Evolutionary conservation across 2,888 invertebrate genomes (phyloP).

Genomic region (Papilio gigon): DNA sequence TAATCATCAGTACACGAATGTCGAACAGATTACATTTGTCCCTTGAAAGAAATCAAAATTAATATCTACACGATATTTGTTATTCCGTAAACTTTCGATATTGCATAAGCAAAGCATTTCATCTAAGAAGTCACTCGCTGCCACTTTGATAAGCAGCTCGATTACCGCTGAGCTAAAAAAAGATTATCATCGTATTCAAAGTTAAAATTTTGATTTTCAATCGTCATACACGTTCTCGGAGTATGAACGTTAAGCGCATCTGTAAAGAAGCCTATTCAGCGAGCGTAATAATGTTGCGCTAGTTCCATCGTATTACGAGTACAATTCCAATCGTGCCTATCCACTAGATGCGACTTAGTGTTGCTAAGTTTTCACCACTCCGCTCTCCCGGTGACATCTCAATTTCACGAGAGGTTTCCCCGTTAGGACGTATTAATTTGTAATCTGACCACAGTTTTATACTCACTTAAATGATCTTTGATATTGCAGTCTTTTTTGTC

Average conservation of each 20-base stretch:
- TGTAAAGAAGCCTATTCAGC: slow-evolving; percentile 43
- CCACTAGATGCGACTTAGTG: slow-evolving; percentile 71
- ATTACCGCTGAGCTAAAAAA: no score
- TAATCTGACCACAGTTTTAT: slow-evolving; percentile 51
- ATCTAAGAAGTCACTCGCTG: no score
- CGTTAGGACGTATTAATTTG: slow-evolving; percentile 69
- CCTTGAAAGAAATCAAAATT: not conserved
- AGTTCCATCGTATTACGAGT: slow-evolving; percentile 43
- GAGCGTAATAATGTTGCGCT: slow-evolving; percentile 44
- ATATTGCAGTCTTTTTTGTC: not conserved
- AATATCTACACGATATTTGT: no score
- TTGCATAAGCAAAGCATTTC: no score
- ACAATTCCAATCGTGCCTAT: slow-evolving; percentile 56
- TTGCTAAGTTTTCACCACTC: slow-evolving; percentile 77
- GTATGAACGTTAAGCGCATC: slow-evolving; percentile 34
- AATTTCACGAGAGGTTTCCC: slow-evolving; percentile 67
- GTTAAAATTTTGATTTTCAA: no score
- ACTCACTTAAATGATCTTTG: slow-evolving; percentile 3
- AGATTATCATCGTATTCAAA: no score
- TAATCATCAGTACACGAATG: not conserved
- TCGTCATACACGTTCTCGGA: not conserved
- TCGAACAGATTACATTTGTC: not conserved
- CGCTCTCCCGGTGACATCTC: slow-evolving; percentile 68
- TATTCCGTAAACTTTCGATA: no score
- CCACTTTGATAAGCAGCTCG: no score